Evolutionary conservation across 2,888 invertebrate genomes (phyloP).

Genomic region (Dicranocentrus wangi): DNA sequence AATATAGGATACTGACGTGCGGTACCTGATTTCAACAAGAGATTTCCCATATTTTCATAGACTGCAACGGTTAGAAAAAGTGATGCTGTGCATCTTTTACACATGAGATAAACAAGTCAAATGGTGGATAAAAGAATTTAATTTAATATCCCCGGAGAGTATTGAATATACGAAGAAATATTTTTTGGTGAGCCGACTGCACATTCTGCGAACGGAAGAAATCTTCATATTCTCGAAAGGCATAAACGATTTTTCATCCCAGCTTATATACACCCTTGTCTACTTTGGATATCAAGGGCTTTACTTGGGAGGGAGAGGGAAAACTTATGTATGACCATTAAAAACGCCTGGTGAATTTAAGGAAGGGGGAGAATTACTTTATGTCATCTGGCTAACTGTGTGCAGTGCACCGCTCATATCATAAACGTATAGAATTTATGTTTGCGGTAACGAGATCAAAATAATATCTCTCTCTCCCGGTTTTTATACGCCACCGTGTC

Average conservation of each 20-base stretch:
- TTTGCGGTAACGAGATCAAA: conserved; percentile 55
- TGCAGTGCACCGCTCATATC: conserved; percentile 30
- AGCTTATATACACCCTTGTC: conserved; percentile 26
- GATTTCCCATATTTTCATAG: conserved; percentile 20
- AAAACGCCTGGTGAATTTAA: conserved; percentile 24
- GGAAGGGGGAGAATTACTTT: conserved; percentile 44
- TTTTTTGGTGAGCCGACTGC: not conserved
- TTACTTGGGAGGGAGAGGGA: conserved; percentile 18
- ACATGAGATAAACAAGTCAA: not conserved
- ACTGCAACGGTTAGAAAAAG: conserved; percentile 3
- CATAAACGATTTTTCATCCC: conserved; percentile 54
- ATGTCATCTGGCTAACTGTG: conserved; percentile 36
- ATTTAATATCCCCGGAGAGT: not conserved
- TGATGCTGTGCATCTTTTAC: not conserved
- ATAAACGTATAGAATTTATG: conserved; percentile 56
- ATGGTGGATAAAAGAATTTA: not conserved
- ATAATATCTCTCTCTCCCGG: conserved; percentile 38
- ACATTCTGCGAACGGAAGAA: not conserved
- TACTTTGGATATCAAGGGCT: conserved; percentile 37
- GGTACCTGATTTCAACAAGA: conserved; percentile 38
- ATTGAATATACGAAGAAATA: not conserved
- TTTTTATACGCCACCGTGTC: too few relatives aligned
- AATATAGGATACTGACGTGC: conserved; percentile 1
- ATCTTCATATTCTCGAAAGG: conserved; percentile 32
- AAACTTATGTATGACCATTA: conserved; percentile 25